Percentiles rank a stretch among this genome's conserved stretches.
phyloP scores from a whole-genome alignment of 2,797 vertebrate species.

The Mallotus villosus region DNA sequence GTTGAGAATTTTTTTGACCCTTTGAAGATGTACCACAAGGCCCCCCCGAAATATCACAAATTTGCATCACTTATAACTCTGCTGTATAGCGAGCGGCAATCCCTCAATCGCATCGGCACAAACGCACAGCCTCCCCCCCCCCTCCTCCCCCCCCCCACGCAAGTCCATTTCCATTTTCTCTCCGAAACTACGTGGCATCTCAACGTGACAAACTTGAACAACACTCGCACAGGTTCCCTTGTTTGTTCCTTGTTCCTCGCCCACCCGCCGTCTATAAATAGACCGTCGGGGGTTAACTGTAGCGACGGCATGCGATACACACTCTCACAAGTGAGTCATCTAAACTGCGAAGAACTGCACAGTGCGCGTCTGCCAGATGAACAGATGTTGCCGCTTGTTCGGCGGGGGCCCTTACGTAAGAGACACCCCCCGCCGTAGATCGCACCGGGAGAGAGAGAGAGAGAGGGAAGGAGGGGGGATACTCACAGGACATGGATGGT shows the following conservation, averaged over 20 bases:
- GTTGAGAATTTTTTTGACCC: neutral
- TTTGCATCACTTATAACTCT: too few species aligned
- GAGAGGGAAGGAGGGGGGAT: neutral
- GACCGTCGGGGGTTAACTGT: neutral
- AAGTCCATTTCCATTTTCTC: neutral
- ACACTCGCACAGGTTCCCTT: neutral
- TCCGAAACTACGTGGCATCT: neutral
- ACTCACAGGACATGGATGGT: neutral
- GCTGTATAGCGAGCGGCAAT: too few species aligned
- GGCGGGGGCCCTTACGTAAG: neutral
- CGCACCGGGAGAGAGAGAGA: neutral
- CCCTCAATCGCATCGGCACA: too few species aligned
- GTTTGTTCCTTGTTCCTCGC: slow-evolving; percentile 10
- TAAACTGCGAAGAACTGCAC: neutral
- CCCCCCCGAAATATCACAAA: too few species aligned
- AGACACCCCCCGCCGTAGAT: neutral
- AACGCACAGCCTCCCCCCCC: too few species aligned
- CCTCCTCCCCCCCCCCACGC: too few species aligned
- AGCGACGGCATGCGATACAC: slow-evolving; percentile 9
- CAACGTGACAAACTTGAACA: neutral
- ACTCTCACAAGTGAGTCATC: neutral
- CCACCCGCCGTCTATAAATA: slow-evolving; percentile 36
- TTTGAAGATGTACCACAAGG: too few species aligned
- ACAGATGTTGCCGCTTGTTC: slow-evolving; percentile 24
- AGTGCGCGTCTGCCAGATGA: slow-evolving; percentile 5